Percentiles rank a stretch among this genome's conserved stretches.
phyloP scores from a whole-genome alignment of 2,113 vertebrate species.

The Pluvialis apricaria region DNA sequence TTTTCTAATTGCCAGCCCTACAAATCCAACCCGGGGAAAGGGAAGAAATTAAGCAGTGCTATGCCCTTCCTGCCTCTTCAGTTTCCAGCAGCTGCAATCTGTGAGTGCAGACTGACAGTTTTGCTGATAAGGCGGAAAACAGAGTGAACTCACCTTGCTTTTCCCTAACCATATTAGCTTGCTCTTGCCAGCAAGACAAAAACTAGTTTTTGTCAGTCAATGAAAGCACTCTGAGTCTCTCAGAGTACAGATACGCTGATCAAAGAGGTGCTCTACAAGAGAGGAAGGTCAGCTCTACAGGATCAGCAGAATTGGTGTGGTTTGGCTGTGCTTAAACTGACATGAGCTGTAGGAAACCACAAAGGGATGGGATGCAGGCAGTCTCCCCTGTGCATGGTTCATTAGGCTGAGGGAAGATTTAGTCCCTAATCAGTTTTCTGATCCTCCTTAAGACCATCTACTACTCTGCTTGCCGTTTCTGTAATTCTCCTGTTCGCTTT shows the following conservation, averaged over 20 bases:
- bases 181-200: background rate
- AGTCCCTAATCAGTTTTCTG: background rate
- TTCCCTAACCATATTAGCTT: background rate
- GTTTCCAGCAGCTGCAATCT: background rate
- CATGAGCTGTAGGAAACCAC: background rate
- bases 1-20: background rate
- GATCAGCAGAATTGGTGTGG: background rate
- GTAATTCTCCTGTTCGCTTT: background rate
- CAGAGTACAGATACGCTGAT: background rate
- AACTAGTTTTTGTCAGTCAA: background rate
- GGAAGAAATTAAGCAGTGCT: background rate
- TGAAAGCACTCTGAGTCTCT: background rate
- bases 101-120: background rate
- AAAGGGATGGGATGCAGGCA: background rate
- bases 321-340: background rate
- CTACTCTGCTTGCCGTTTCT: background rate
- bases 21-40: background rate
- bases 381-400: background rate
- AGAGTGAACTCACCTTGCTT: background rate
- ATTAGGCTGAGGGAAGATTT: background rate
- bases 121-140: constrained; percentile 2
- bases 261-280: background rate
- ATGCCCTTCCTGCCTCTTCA: background rate
- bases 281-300: background rate
- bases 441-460: background rate